phyloP scores from a whole-genome alignment of 2,888 invertebrate species.

The Cyaniris semiargus region DNA sequence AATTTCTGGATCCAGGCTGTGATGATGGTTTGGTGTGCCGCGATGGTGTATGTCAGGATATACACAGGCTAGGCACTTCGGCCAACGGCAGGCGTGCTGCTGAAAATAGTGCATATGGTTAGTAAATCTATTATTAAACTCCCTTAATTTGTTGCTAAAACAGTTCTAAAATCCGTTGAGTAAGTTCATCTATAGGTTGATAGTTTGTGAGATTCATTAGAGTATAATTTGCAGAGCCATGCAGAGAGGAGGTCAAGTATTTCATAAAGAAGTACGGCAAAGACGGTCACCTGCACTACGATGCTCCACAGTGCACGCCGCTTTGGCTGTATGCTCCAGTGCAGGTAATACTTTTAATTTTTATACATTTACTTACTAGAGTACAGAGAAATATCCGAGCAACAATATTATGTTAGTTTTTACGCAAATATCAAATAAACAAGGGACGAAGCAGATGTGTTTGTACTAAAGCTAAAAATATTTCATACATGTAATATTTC shows the following conservation, averaged over 20 bases:
- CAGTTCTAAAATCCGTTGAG: neutral
- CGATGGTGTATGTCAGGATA: constrained; percentile 68
- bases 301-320: constrained; percentile 72
- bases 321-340: constrained; percentile 71
- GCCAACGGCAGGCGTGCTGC: constrained; percentile 42
- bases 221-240: constrained; percentile 56
- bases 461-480: too few relatives aligned
- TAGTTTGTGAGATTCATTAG: neutral
- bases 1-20: constrained; percentile 71
- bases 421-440: too few relatives aligned
- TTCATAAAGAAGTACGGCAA: constrained; percentile 71
- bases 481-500: too few relatives aligned
- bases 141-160: neutral
- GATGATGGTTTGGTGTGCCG: constrained; percentile 73
- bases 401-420: too few relatives aligned
- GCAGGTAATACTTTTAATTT: constrained; percentile 52
- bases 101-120: neutral
- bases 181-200: neutral
- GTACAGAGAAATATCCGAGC: too few relatives aligned
- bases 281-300: constrained; percentile 64
- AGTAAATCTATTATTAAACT: neutral
- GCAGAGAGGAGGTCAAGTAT: constrained; percentile 63
- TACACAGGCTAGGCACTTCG: constrained; percentile 54
- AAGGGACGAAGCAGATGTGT: too few relatives aligned
- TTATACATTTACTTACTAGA: constrained; percentile 30